Percentiles rank a stretch among this genome's conserved stretches.
phyloP scores from a whole-genome alignment of 2,113 vertebrate species.

The Siniperca chuatsi region DNA sequence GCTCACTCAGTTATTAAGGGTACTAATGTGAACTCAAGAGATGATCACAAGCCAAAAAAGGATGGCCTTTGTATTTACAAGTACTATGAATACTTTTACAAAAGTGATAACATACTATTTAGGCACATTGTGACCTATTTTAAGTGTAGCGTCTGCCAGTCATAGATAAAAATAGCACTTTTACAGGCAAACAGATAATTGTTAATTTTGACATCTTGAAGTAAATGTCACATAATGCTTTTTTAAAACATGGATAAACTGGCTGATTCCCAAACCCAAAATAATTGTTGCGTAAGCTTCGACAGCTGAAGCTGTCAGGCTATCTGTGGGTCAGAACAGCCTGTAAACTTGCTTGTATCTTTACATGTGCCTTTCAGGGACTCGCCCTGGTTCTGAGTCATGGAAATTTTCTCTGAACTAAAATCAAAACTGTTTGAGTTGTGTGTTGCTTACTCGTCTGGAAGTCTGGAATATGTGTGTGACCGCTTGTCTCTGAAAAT shows the following conservation, averaged over 20 bases:
- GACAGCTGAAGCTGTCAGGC: not conserved
- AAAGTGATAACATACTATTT: not conserved
- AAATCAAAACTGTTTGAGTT: conserved; percentile 25
- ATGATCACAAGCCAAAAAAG: not conserved
- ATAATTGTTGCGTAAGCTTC: not conserved
- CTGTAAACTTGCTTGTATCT: not conserved
- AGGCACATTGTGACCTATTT: not conserved
- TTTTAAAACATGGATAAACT: not conserved
- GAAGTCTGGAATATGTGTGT: conserved; percentile 42
- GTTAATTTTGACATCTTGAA: not conserved
- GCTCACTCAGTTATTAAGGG: not conserved
- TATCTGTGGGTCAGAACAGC: not conserved
- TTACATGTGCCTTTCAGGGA: conserved; percentile 14
- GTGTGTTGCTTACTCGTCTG: conserved; percentile 42
- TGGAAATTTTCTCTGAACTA: conserved; percentile 26
- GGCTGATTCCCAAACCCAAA: not conserved
- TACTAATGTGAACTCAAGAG: not conserved
- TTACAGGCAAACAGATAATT: not conserved
- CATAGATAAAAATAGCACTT: not conserved
- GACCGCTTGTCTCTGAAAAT: conserved; percentile 29
- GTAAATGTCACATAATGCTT: not conserved
- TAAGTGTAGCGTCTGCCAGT: not conserved
- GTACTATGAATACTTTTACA: not conserved
- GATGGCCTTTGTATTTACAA: not conserved
- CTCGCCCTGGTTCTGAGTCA: conserved; percentile 45